Base-by-base conservation (phyloP, 92 coral and sea anemone genomes). In the Palythoa grandiflora region DNA sequence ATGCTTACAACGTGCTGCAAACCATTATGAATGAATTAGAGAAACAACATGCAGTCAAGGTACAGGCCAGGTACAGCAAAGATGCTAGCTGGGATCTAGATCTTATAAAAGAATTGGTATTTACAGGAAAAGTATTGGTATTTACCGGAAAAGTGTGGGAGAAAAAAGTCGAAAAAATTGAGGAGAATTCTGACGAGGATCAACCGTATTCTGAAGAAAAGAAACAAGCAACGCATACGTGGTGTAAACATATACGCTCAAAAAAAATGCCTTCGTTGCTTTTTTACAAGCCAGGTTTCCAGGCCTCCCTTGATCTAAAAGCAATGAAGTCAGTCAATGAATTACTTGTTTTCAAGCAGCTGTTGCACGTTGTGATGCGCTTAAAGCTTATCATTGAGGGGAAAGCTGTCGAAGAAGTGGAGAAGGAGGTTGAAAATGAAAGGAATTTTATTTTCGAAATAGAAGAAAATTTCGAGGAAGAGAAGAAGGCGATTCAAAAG, bases 201-300 rank as follows among this genome's bases (percentile, higher is more conserved):
- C 51, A 78, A 20, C 83, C 37, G 83, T 55, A 14, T 37, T 17
- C 83, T 35, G 83, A 78, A 5, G 70, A 78, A 37, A 37, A 78
- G 14, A 40, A 0, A 19, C 48, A 78, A 35, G 8, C 14, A 19
- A 37, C 21, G 55, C 68, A n/a, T 17, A 70, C 54, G 14, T 50
- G 55, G 15, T 55, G 21, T 37, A 78, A 78, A 60, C 38, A n/a
- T n/a, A n/a, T n/a, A n/a, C n/a, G n/a, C n/a, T n/a, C n/a, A n/a
- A n/a, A n/a, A n/a, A n/a, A n/a, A n/a, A n/a, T n/a, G n/a, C n/a
- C n/a, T n/a, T n/a, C n/a, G n/a, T n/a, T n/a, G n/a, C n/a, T n/a
- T n/a, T n/a, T n/a, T n/a, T n/a, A n/a, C n/a, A n/a, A n/a, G 38
- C n/a, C n/a, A n/a, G 19, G 83, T 48, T 54, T 4, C 48, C 37